Conservation (phyloP, 1,140 invertebrate species). For the Pinna nobilis region DNA sequence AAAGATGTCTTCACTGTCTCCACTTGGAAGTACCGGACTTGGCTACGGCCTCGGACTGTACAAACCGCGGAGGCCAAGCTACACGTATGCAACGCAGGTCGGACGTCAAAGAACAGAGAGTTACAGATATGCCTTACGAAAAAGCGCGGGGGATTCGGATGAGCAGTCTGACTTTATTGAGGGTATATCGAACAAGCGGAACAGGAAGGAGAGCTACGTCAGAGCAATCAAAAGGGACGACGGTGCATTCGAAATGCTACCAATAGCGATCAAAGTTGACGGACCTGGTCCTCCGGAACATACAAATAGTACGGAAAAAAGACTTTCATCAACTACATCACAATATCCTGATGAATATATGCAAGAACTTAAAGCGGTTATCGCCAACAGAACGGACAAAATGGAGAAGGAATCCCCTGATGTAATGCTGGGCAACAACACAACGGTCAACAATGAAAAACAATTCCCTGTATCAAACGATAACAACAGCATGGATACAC, state of each 20-base stretch:
- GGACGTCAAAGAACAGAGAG: slow-evolving; percentile 68
- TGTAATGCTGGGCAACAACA: background rate
- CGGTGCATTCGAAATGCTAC: slow-evolving; percentile 28
- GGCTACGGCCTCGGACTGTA: slow-evolving; percentile 71
- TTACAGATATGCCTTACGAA: slow-evolving; percentile 67
- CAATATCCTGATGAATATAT: slow-evolving; percentile 42
- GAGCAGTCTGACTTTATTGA: slow-evolving; percentile 68
- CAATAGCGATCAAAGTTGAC: slow-evolving; percentile 19
- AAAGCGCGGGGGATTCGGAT: slow-evolving; percentile 55
- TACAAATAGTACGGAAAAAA: background rate
- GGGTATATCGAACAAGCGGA: slow-evolving; percentile 57
- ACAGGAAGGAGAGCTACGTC: slow-evolving; percentile 67
- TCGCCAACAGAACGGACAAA: slow-evolving; percentile 39
- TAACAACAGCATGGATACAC: background rate
- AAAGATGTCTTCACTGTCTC: slow-evolving; percentile 57
- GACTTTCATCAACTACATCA: background rate
- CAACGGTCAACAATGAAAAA: background rate
- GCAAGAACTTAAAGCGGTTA: slow-evolving; percentile 50
- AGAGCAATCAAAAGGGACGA: slow-evolving; percentile 55
- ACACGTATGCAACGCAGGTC: slow-evolving; percentile 69
- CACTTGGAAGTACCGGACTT: slow-evolving; percentile 67
- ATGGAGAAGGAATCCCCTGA: slow-evolving; percentile 8
- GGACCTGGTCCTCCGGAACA: slow-evolving; percentile 8
- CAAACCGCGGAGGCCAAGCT: slow-evolving; percentile 70
- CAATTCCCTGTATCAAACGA: background rate